Evolutionary conservation across 2,797 vertebrate species (phyloP).

Genomic region (Mormyrus proboscirostris): DNA sequence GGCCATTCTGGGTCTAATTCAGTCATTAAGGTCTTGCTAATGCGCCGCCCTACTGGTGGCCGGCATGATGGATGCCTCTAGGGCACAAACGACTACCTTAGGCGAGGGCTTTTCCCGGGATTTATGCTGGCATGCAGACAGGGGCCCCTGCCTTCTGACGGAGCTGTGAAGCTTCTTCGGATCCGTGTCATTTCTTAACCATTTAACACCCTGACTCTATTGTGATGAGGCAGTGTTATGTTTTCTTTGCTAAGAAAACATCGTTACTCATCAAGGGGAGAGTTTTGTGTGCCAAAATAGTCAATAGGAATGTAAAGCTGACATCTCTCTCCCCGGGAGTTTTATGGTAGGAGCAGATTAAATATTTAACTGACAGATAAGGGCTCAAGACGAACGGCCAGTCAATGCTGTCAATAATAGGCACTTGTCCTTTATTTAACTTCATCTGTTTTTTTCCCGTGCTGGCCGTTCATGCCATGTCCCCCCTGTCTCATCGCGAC

Average conservation of each 20-base stretch:
- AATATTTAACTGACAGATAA: constrained; percentile 6
- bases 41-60: constrained; percentile 60
- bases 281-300: neutral
- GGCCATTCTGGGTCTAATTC: constrained; percentile 95
- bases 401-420: neutral
- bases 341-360: neutral
- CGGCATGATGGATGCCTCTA: constrained; percentile 71
- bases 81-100: constrained; percentile 64
- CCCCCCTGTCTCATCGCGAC: neutral
- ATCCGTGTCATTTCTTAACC: neutral
- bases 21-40: constrained; percentile 99
- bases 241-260: neutral
- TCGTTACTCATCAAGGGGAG: neutral
- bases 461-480: neutral
- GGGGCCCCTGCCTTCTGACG: neutral
- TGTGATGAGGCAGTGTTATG: neutral
- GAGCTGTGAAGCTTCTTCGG: neutral
- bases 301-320: neutral
- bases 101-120: constrained; percentile 46
- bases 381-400: neutral
- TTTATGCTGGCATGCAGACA: constrained; percentile 1
- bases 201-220: neutral
- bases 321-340: neutral
- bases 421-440: neutral
- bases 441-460: neutral